phyloP scores from a whole-genome alignment of 2,113 vertebrate genomes.

The Caretta caretta region DNA sequence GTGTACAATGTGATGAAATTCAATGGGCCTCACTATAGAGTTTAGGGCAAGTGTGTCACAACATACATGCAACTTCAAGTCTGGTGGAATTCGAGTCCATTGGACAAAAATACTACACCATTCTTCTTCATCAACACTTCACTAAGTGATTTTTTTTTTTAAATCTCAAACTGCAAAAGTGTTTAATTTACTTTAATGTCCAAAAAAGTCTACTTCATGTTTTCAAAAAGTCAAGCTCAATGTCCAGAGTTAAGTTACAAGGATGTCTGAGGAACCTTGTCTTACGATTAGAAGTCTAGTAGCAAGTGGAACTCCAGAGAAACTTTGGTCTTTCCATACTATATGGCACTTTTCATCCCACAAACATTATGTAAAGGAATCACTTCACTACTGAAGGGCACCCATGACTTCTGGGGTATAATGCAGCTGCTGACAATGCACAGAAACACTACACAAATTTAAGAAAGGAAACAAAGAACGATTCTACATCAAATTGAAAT shows the following conservation, averaged over 20 bases:
- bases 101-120: neutral
- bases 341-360: neutral
- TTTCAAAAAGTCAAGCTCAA: neutral
- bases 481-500: neutral
- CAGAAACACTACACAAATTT: neutral
- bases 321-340: neutral
- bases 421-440: neutral
- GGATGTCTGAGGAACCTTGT: neutral
- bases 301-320: neutral
- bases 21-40: neutral
- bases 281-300: neutral
- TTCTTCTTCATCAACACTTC: neutral
- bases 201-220: neutral
- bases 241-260: neutral
- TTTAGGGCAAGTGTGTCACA: neutral
- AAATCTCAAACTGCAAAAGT: neutral
- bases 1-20: neutral
- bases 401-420: fast-evolving
- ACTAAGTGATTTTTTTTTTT: too few relatives aligned
- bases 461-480: neutral
- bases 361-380: neutral
- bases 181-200: neutral
- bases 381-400: neutral
- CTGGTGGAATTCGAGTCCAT: too few relatives aligned
- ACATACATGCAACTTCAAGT: neutral